These are phyloP conservation scores for Dromius quadrimaculatus DNA, from an alignment of 2,888 invertebrate genomes.

Conservation along the genomic window DNA sequence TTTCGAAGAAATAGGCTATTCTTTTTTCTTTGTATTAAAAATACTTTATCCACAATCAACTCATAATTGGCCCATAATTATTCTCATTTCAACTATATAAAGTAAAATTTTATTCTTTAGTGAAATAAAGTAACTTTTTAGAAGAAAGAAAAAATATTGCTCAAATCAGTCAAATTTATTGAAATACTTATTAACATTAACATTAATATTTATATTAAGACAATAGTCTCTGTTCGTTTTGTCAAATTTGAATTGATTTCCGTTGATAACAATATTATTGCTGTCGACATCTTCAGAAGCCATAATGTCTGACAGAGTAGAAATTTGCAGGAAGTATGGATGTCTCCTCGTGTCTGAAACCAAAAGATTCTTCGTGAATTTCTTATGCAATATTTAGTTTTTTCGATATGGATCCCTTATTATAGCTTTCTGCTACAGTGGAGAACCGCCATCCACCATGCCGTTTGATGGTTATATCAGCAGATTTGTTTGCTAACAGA, in stretches of 20 bases:
- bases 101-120: no score
- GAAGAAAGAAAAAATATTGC: no score
- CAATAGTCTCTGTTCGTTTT: not conserved
- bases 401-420: constrained; percentile 53
- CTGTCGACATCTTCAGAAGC: not conserved
- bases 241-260: not conserved
- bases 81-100: no score
- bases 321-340: constrained; percentile 20
- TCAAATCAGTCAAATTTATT: no score
- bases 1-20: no score
- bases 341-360: constrained; percentile 24
- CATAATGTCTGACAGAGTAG: not conserved
- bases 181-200: no score
- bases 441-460: constrained; percentile 55
- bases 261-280: not conserved
- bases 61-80: no score
- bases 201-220: no score
- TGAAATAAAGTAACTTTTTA: no score
- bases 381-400: constrained; percentile 43
- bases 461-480: constrained; percentile 54
- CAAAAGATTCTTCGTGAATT: constrained; percentile 23
- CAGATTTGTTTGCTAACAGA: constrained; percentile 54
- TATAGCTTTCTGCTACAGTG: constrained; percentile 55
- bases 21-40: no score
- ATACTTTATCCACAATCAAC: no score